Conservation (phyloP, 2,113 vertebrate genomes). For the Takifugu flavidus region DNA sequence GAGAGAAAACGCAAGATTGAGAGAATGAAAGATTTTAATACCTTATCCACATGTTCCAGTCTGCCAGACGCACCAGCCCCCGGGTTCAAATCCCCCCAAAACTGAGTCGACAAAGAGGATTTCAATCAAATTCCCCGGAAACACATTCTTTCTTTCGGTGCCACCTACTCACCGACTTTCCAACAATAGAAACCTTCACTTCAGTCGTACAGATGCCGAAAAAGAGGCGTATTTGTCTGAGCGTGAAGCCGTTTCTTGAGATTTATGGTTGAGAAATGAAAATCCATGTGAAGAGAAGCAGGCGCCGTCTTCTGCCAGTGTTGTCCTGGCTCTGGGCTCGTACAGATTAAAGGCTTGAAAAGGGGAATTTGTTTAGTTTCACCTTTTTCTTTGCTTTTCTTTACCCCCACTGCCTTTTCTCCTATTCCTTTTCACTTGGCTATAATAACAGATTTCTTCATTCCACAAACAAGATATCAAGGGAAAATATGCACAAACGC, state of each 20-base stretch:
- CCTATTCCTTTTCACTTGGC: slow-evolving; percentile 40
- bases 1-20: slow-evolving; percentile 29
- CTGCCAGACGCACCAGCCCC: slow-evolving; percentile 35
- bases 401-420: slow-evolving; percentile 25
- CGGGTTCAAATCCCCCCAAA: slow-evolving; percentile 15
- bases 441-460: slow-evolving; percentile 58
- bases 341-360: slow-evolving; percentile 35
- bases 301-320: slow-evolving; percentile 2
- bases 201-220: not conserved
- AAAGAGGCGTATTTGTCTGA: slow-evolving; percentile 6
- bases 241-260: slow-evolving; percentile 30
- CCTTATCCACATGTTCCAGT: slow-evolving; percentile 46
- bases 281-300: slow-evolving; percentile 2
- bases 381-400: slow-evolving; percentile 36
- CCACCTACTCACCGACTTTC: slow-evolving; percentile 25
- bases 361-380: slow-evolving; percentile 53
- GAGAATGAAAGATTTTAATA: slow-evolving; percentile 39
- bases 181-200: slow-evolving; percentile 5
- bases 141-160: slow-evolving; percentile 18
- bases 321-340: slow-evolving; percentile 28
- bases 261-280: slow-evolving; percentile 57
- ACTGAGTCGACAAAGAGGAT: slow-evolving; percentile 27
- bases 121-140: slow-evolving; percentile 34
- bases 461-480: slow-evolving; percentile 62
- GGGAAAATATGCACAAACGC: slow-evolving; percentile 21